Evolutionary conservation across 2,113 vertebrate genomes (phyloP), one percentile per base, ranked within the genome.

Genomic region (Psittacara wagleri): DNA sequence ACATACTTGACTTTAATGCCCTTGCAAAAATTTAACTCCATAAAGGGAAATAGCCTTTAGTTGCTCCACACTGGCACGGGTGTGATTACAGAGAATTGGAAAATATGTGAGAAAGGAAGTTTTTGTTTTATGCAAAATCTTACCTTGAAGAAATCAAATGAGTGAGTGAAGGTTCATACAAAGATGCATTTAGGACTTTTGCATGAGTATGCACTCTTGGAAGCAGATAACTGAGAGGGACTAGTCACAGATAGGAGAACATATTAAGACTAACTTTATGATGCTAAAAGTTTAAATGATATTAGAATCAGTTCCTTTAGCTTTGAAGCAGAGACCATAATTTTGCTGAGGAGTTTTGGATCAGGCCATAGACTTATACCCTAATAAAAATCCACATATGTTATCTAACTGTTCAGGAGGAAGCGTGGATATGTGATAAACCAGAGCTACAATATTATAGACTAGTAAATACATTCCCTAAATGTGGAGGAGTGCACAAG

Each of bases 351-450:
- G 49, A 76, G 25, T 78, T 93, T 87, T 82, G 43, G 39, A 84
- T 84, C 55, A 83, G 78, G 35, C 63, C 39, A 61, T 22, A 92
- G 63, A 78, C 25, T 94, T 88, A 52, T 9, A 74, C 39, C 67
- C 57, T 87, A 89, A 80, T 35, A 94, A 92, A 91, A 91, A 81
- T 68, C 39, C 80, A 94, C 48, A 85, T 87, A 57, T 93, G 83
- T 87, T 61, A 79, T 86, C 72, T 80, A 43, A 90, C 88, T 86
- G 55, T 91, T 80, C 39, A 63, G n/a, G 70, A 89, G 51, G 83
- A 75, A 97, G 90, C 41, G 64, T 1, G 72, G 51, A 64, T 87
- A 28, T 74, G 80, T 91, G 81, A 95, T 74, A 95, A 95, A 92
- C 23, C 46, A 48, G 92, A 94, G 79, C 7, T 92, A 29, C 49